Percentiles rank a stretch among this genome's conserved stretches.
Conservation (phyloP, 2,888 invertebrate species). For the Spodoptera exigua region DNA sequence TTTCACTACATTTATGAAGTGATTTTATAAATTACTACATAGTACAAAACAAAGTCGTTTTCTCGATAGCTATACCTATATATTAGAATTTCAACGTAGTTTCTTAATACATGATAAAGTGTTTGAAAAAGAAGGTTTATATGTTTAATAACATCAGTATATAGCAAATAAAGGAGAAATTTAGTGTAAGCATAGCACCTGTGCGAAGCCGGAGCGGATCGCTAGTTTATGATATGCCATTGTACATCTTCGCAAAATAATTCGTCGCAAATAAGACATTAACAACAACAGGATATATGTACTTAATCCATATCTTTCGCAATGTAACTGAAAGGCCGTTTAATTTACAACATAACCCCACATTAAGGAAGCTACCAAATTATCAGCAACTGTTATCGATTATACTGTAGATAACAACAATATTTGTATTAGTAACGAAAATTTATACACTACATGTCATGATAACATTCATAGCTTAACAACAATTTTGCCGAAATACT, state of each 20-base stretch:
- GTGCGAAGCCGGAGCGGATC: no score
- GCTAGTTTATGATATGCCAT: no score
- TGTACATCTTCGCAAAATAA: not conserved
- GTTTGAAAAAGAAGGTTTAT: no score
- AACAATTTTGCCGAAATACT: not conserved
- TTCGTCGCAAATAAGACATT: not conserved
- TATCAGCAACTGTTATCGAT: slow-evolving; percentile 51
- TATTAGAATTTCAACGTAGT: no score
- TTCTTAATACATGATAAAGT: no score
- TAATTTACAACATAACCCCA: slow-evolving; percentile 42
- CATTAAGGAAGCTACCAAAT: slow-evolving; percentile 40
- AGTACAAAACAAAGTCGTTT: no score
- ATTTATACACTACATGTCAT: slow-evolving; percentile 18
- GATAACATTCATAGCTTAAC: not conserved
- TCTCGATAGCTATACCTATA: no score
- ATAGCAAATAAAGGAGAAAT: no score
- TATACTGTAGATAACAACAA: slow-evolving; percentile 24
- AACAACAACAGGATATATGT: slow-evolving; percentile 35
- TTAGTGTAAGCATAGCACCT: no score
- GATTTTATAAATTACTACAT: no score
- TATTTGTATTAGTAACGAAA: slow-evolving; percentile 18
- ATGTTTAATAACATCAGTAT: no score
- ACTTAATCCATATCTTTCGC: slow-evolving; percentile 35
- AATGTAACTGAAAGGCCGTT: slow-evolving; percentile 47
- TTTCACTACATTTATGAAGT: no score